These are phyloP conservation scores for Poecilus cupreus DNA, from an alignment of 2,888 invertebrate species.

Conservation along the genomic window DNA sequence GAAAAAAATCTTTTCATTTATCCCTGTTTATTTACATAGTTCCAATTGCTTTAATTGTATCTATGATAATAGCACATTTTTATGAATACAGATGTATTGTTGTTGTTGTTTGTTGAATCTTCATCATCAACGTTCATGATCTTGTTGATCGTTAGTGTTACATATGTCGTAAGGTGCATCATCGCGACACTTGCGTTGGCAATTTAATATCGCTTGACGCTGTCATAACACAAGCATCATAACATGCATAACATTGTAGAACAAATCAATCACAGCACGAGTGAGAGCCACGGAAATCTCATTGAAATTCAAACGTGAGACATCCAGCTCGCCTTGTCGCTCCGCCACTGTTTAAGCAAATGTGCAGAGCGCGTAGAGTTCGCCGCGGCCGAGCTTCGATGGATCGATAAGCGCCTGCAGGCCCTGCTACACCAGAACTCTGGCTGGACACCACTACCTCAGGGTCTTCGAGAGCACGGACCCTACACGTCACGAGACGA, in stretches of 20 bases:
- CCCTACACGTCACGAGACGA: not conserved
- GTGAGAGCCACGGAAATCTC: not conserved
- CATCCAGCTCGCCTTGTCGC: not conserved
- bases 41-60: too few relatives aligned
- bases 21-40: too few relatives aligned
- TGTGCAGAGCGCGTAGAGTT: conserved; percentile 15
- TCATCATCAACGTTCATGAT: too few relatives aligned
- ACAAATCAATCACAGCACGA: conserved; percentile 1
- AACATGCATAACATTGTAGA: not conserved
- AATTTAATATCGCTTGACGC: not conserved
- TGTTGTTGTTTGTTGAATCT: too few relatives aligned
- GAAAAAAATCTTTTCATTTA: too few relatives aligned
- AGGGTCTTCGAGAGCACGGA: not conserved
- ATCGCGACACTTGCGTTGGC: not conserved
- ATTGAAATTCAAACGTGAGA: conserved; percentile 26
- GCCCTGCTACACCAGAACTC: conserved; percentile 6
- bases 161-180: not conserved
- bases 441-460: not conserved
- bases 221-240: conserved; percentile 3
- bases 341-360: conserved; percentile 37
- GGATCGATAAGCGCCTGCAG: conserved; percentile 54
- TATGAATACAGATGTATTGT: too few relatives aligned
- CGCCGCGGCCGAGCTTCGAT: not conserved
- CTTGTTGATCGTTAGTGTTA: too few relatives aligned
- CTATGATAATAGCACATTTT: too few relatives aligned